Evolutionary conservation across 2,797 vertebrate species (phyloP).

Genomic region (Micrastur ruficollis): DNA sequence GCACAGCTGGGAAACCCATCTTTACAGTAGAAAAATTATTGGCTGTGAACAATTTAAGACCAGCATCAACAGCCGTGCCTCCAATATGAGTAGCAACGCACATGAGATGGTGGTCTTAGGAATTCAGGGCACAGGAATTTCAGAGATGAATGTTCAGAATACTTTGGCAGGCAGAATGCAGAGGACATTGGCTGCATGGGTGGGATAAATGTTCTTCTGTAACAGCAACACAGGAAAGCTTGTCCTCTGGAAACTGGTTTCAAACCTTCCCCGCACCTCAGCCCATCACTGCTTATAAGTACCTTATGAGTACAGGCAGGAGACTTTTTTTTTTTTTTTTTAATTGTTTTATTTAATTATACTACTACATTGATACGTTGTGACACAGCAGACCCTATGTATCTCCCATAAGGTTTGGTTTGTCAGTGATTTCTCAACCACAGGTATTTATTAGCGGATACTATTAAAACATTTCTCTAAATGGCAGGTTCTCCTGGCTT

Average conservation of each 20-base stretch:
- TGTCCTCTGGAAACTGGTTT: background rate
- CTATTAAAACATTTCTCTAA: background rate
- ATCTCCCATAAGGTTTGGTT: background rate
- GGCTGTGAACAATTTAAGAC: background rate
- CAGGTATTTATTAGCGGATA: background rate
- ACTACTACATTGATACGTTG: background rate
- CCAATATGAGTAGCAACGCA: background rate
- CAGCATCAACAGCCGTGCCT: background rate
- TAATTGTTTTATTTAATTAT: too few species aligned
- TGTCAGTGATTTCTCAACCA: background rate
- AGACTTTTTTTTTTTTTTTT: background rate
- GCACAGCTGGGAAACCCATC: background rate
- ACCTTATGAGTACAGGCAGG: background rate
- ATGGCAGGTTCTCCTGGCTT: conserved; percentile 1
- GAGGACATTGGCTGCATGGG: accelerated
- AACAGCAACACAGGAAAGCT: background rate
- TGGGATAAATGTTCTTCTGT: background rate
- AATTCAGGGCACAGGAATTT: background rate
- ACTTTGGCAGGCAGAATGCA: background rate
- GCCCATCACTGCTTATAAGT: background rate
- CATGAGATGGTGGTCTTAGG: background rate
- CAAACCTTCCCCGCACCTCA: background rate
- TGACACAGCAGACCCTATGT: background rate
- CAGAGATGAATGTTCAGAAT: background rate
- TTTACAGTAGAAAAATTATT: background rate